Base-by-base conservation (phyloP, 2,888 invertebrate genomes). In the Laspeyria flexula region DNA sequence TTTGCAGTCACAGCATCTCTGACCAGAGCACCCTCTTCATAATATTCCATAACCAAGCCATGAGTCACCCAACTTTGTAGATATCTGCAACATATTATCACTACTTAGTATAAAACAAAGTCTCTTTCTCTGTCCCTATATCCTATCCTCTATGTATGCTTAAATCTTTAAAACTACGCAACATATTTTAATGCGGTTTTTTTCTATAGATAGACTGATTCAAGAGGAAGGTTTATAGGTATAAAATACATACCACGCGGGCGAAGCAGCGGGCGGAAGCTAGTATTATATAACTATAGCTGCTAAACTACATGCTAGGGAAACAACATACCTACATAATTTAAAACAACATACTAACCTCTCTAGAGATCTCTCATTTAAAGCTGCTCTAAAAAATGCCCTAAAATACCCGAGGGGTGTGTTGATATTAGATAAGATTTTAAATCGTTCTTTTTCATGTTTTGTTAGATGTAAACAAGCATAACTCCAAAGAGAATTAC, bases 301-400 rank as follows among this genome's bases (percentile, higher is more conserved):
- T n/a, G n/a, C n/a, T n/a, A n/a, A n/a, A n/a, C n/a, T n/a, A n/a
- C n/a, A n/a, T n/a, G n/a, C n/a, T n/a, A n/a, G n/a, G n/a, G n/a
- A n/a, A n/a, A n/a, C n/a, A n/a, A n/a, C n/a, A n/a, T n/a, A n/a
- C n/a, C n/a, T n/a, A n/a, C n/a, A n/a, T n/a, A n/a, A n/a, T n/a
- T n/a, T n/a, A n/a, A n/a, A n/a, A n/a, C n/a, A n/a, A n/a, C n/a
- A 7, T 29, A n/a, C 3, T 11, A 11, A 83, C 88, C 96, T 94
- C 77, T 97, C 97, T 35, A 99, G 91, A 0, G 98, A 97, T 70
- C 96, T 94, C 83, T 99, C 99, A 91, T 99, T 99, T 16, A 99
- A 93, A 2, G 97, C 93, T 12, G 98, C 96, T 60, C 99, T 93
- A 21, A 99, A 94, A 95, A 99, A 98, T 16, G 98, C 97, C 73